phyloP scores from a whole-genome alignment of 1,140 invertebrate species.

The Neelides sp. region DNA sequence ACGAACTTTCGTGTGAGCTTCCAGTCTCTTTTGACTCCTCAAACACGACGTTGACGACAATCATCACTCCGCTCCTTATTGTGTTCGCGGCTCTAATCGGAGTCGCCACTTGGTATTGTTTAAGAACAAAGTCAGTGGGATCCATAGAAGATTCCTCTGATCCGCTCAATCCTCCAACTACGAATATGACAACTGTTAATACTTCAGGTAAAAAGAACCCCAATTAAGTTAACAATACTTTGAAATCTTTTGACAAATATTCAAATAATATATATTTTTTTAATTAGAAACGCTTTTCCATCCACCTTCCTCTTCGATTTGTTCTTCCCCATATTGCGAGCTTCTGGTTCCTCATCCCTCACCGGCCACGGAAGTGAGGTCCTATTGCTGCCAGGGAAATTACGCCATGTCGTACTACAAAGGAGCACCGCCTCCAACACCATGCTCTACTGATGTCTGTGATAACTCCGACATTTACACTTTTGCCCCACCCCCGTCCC shows the following conservation, averaged over 20 bases:
- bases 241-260: background rate
- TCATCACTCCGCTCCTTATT: constrained; percentile 8
- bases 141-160: constrained; percentile 19
- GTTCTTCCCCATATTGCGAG: constrained; percentile 21
- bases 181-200: constrained; percentile 13
- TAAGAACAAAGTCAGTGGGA: background rate
- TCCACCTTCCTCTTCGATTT: constrained; percentile 18
- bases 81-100: background rate
- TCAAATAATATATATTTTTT: background rate
- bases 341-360: constrained; percentile 23
- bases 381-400: constrained; percentile 14
- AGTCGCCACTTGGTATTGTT: constrained; percentile 1
- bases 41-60: constrained; percentile 7
- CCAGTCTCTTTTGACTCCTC: background rate
- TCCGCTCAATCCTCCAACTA: constrained; percentile 21
- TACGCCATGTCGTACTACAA: constrained; percentile 47
- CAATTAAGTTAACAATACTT: background rate
- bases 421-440: constrained; percentile 79
- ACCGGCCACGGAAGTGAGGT: constrained; percentile 17
- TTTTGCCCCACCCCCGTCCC: constrained; percentile 30
- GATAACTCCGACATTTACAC: constrained; percentile 54
- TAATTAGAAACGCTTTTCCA: constrained; percentile 15
- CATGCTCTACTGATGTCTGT: constrained; percentile 84
- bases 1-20: background rate
- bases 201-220: constrained; percentile 6